Evolutionary conservation across 2,113 vertebrate species (phyloP).

Genomic region (Zosterops japonicus): DNA sequence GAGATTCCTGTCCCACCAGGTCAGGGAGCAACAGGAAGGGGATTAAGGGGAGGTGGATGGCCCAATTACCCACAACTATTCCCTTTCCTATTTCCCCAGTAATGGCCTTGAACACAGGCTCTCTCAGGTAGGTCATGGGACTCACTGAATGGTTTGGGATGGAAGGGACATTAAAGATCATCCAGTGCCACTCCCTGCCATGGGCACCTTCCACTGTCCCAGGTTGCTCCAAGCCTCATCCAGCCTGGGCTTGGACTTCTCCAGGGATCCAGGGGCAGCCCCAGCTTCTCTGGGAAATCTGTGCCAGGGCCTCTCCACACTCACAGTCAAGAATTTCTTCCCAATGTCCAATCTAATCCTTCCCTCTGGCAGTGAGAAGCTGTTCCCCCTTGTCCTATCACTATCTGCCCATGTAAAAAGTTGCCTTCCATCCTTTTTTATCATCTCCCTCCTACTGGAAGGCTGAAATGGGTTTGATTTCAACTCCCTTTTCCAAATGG

Average conservation of each 20-base stretch:
- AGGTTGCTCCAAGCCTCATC: accelerated
- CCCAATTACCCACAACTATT: not conserved
- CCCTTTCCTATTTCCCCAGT: not conserved
- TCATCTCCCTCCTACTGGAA: not conserved
- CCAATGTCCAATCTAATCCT: not conserved
- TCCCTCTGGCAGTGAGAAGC: not conserved
- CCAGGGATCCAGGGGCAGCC: not conserved
- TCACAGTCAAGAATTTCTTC: accelerated
- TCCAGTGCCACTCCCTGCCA: not conserved
- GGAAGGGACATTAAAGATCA: not conserved
- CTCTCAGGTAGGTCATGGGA: not conserved
- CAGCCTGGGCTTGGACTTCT: accelerated
- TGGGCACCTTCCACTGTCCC: not conserved
- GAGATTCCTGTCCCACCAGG: no score
- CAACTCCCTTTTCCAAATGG: not conserved
- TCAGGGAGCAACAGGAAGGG: not conserved
- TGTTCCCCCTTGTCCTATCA: not conserved
- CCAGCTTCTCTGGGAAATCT: accelerated
- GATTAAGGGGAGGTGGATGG: not conserved
- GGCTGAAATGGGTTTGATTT: not conserved
- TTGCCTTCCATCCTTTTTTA: not conserved
- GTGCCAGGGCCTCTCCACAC: accelerated
- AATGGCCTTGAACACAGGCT: not conserved
- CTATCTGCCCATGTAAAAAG: not conserved
- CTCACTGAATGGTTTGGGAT: not conserved